Conservation (phyloP, 2,113 vertebrate genomes). For the Progne subis region DNA sequence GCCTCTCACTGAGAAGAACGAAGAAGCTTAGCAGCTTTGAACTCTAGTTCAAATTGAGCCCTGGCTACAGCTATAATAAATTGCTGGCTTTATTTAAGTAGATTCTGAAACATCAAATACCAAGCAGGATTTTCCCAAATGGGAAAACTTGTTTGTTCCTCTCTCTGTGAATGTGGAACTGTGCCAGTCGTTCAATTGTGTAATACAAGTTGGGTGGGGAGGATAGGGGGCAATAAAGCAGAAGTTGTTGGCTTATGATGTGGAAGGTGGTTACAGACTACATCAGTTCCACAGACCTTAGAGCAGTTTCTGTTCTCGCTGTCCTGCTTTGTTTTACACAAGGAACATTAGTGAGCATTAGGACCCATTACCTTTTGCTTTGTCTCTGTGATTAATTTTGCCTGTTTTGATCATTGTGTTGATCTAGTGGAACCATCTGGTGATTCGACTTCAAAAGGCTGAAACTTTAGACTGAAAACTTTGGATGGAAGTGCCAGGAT, state of each 20-base stretch:
- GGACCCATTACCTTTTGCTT: not conserved
- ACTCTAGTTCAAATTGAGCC: not conserved
- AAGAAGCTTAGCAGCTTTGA: constrained; percentile 5
- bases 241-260: not conserved
- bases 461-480: not conserved
- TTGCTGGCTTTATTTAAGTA: not conserved
- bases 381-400: not conserved
- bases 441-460: not conserved
- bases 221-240: not conserved
- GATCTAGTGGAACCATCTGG: not conserved
- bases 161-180: not conserved
- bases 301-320: not conserved
- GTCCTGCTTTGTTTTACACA: not conserved
- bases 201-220: not conserved
- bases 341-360: not conserved
- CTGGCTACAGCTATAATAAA: not conserved
- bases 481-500: not conserved
- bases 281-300: not conserved
- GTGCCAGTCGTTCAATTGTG: not conserved
- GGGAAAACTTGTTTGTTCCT: not conserved
- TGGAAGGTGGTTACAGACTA: not conserved
- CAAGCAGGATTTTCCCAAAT: not conserved
- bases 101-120: constrained; percentile 7
- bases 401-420: not conserved
- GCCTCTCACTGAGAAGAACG: not conserved